phyloP scores from a whole-genome alignment of 2,888 invertebrate species.

The Cynaeus angustus region DNA sequence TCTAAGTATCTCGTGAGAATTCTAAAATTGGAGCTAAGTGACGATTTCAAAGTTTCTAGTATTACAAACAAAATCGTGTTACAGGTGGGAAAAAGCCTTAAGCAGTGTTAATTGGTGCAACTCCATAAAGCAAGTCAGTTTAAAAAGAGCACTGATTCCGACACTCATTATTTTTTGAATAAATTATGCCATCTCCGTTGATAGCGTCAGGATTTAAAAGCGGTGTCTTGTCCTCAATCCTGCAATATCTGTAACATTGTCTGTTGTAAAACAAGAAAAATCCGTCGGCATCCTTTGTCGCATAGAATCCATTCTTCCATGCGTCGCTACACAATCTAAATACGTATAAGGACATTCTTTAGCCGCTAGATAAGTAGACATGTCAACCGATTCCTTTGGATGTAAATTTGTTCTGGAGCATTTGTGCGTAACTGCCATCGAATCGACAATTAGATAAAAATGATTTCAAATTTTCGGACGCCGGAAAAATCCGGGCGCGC shows the following conservation, averaged over 20 bases:
- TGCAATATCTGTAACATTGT: slow-evolving; percentile 70
- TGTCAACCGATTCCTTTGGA: slow-evolving; percentile 71
- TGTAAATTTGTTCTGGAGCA: slow-evolving; percentile 70
- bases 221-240: slow-evolving; percentile 57
- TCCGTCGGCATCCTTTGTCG: slow-evolving; percentile 68
- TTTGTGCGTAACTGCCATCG: slow-evolving; percentile 65
- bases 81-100: too few relatives aligned
- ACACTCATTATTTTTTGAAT: slow-evolving; percentile 20
- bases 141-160: too few relatives aligned
- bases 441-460: slow-evolving; percentile 18
- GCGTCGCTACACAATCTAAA: slow-evolving; percentile 69
- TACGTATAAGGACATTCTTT: slow-evolving; percentile 71
- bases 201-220: slow-evolving; percentile 26
- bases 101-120: too few relatives aligned
- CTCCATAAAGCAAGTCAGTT: too few relatives aligned
- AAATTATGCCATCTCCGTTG: slow-evolving; percentile 26
- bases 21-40: too few relatives aligned
- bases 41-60: too few relatives aligned
- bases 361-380: slow-evolving; percentile 70
- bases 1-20: too few relatives aligned
- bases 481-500: slow-evolving; percentile 33
- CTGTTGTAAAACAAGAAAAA: slow-evolving; percentile 69
- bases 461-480: slow-evolving; percentile 19
- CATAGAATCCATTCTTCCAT: slow-evolving; percentile 69
- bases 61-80: too few relatives aligned